phyloP scores from a whole-genome alignment of 2,888 invertebrate species.

The Caenorhabditis sinica region DNA sequence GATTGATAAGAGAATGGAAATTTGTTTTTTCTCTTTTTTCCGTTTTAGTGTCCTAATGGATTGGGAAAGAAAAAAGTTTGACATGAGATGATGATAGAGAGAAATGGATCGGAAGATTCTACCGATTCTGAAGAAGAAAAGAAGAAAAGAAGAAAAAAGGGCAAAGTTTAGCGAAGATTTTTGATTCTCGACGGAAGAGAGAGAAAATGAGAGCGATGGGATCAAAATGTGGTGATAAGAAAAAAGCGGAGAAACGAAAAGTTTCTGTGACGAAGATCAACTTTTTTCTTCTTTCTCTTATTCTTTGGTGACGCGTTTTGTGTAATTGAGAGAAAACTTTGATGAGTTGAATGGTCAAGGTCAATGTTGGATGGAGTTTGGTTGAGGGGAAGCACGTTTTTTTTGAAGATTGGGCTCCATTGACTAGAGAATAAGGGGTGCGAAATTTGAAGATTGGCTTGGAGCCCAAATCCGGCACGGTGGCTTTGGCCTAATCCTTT shows the following conservation, averaged over 20 bases:
- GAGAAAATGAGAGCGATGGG: background rate
- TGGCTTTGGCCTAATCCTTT: no score
- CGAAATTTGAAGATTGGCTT: no score
- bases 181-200: conserved; percentile 4
- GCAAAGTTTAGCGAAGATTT: conserved; percentile 12
- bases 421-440: no score
- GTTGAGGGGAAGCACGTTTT: no score
- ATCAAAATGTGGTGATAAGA: conserved; percentile 25
- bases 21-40: conserved; percentile 26
- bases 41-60: conserved; percentile 1
- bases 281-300: background rate
- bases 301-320: background rate
- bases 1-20: conserved; percentile 7
- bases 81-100: background rate
- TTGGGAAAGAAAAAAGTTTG: background rate
- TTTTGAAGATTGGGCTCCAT: no score
- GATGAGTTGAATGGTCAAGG: no score
- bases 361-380: no score
- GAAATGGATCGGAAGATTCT: background rate
- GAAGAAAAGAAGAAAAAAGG: background rate
- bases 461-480: no score
- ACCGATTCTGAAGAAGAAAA: background rate
- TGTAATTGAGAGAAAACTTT: no score
- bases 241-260: background rate
- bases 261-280: conserved; percentile 23